Base-by-base conservation (phyloP, 2,888 invertebrate genomes). In the Slavum lentiscoides region DNA sequence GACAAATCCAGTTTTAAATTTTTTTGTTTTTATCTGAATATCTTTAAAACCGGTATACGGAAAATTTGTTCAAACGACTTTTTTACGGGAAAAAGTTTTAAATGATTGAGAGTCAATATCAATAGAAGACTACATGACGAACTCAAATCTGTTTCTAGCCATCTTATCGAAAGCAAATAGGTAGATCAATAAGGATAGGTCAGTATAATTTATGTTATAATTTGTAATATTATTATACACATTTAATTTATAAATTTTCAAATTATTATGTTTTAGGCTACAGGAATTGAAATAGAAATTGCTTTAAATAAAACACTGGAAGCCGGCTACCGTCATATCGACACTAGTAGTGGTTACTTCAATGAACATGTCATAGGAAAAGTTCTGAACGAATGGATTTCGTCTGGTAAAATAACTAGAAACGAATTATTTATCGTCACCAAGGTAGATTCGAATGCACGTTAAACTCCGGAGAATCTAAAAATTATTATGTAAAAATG, bases 251-350 rank as follows among this genome's bases (percentile, higher is more conserved):
- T 13, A 53, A 59, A 7, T 59, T 76, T 77, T 74, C 43, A 43
- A 43, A 9, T 43, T 43, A 43, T 43, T n/a, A n/a, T 43, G 9
- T 43, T 43, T 23, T n/a, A 81, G 85, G 84, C 85, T 2, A 80
- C 80, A 30, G 84, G 84, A 81, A 89, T 88, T 8, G 92, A 92
- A 84, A 86, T 94, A 76, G 92, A 91, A 86, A 85, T 87, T 61
- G 92, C 94, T 1, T 87, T 94, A 15, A 89, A 91, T 37, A 86
- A 87, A 84, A 93, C 94, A 4, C 91, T 94, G 75, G 92, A 93
- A 83, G 87, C 90, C 62, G 94, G 94, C 0, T 94, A 94, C 85
- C 89, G 93, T 0, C 92, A 92, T 85, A 88, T 94, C 82, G 94
- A 94, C 85, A 91, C 93, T 82, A 91, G 92, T 17, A 89, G 89